phyloP scores from a whole-genome alignment of 1,140 invertebrate genomes.

The Drosophila pachea region DNA sequence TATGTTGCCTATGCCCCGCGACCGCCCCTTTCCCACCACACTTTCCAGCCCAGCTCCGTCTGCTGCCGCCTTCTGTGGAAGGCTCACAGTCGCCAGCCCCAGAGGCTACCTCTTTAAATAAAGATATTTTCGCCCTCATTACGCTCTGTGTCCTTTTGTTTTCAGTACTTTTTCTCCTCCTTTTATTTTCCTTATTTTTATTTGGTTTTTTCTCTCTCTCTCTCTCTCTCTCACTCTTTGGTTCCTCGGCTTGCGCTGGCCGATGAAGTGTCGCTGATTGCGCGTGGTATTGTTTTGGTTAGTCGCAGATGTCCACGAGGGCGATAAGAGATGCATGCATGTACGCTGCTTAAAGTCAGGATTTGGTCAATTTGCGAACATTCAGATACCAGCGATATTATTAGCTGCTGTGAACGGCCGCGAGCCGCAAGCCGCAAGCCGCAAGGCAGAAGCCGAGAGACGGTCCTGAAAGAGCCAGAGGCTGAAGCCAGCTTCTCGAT shows the following conservation, averaged over 20 bases:
- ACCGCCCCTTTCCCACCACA: neutral
- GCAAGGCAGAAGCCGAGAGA: too few species aligned
- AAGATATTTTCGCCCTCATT: constrained; percentile 77
- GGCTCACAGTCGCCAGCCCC: constrained; percentile 28
- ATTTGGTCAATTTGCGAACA: constrained; percentile 50
- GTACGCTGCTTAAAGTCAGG: constrained; percentile 34
- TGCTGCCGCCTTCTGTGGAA: constrained; percentile 59
- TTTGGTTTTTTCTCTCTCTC: constrained; percentile 17
- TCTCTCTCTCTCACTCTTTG: too few species aligned
- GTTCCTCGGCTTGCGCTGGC: constrained; percentile 33
- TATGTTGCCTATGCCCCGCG: constrained; percentile 51
- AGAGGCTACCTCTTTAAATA: constrained; percentile 59
- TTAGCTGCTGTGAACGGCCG: constrained; percentile 34
- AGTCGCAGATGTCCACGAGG: constrained; percentile 55
- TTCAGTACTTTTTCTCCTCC: constrained; percentile 23
- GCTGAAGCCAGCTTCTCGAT: too few species aligned
- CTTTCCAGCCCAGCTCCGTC: constrained; percentile 1
- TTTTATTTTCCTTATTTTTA: constrained; percentile 1
- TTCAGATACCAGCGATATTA: constrained; percentile 47
- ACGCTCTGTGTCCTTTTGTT: constrained; percentile 74
- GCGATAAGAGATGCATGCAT: constrained; percentile 59
- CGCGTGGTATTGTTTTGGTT: constrained; percentile 74
- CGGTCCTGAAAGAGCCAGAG: too few species aligned
- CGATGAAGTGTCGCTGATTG: constrained; percentile 78
- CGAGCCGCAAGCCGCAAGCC: too few species aligned